These are phyloP conservation scores for Berghia stephanieae DNA, from an alignment of 1,140 invertebrate genomes.

Conservation along the genomic window DNA sequence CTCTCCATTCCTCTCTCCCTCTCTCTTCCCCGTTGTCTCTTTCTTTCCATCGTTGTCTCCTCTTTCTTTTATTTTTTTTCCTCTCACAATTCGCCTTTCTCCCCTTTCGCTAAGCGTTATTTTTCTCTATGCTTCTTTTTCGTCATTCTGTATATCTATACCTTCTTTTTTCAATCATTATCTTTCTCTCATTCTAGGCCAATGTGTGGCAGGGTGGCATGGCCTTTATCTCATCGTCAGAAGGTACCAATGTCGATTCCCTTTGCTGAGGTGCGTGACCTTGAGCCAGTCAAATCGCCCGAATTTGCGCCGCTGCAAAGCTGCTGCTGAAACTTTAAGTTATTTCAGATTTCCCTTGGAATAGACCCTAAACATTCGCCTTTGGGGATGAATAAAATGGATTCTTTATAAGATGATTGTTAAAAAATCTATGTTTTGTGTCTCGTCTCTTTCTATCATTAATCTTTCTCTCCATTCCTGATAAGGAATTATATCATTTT, in stretches of 20 bases:
- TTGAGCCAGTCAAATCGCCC: too few species aligned
- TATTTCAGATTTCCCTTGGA: too few species aligned
- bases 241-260: background rate
- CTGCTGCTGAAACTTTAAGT: too few species aligned
- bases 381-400: too few species aligned
- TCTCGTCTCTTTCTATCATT: background rate
- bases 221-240: background rate
- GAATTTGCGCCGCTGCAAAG: too few species aligned
- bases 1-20: slow-evolving; percentile 16
- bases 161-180: background rate
- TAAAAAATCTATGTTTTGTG: background rate
- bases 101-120: background rate
- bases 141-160: background rate
- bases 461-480: background rate
- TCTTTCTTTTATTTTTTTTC: background rate
- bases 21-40: background rate
- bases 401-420: background rate
- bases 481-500: slow-evolving; percentile 9
- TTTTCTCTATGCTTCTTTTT: background rate
- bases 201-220: background rate
- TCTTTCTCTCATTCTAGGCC: background rate
- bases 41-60: background rate
- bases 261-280: background rate
- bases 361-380: too few species aligned
- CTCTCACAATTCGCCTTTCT: too few species aligned